A percentile compares a stretch with the other conserved stretches of the same genome.
Evolutionary conservation across 2,888 invertebrate genomes (phyloP).

Genomic region (Drosophila sordidula): DNA sequence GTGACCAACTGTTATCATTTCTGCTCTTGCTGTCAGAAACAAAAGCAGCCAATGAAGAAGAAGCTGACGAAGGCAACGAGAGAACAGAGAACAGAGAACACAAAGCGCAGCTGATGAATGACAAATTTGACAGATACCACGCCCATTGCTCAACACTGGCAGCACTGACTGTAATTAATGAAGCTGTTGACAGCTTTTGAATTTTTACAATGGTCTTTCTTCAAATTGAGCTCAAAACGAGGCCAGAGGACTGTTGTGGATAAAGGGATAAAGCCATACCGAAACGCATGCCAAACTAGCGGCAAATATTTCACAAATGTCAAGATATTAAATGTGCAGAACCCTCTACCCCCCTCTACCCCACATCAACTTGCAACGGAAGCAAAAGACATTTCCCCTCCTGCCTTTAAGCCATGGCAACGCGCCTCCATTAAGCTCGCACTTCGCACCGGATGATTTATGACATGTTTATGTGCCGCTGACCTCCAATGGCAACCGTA

Average conservation of each 20-base stretch:
- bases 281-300: slow-evolving; percentile 37
- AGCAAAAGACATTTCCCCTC: slow-evolving; percentile 29
- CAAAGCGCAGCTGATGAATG: slow-evolving; percentile 67
- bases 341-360: neutral
- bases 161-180: slow-evolving; percentile 63
- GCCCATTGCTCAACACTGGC: slow-evolving; percentile 59
- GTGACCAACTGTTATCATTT: slow-evolving; percentile 19
- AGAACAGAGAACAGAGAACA: neutral
- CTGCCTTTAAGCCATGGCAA: slow-evolving; percentile 48
- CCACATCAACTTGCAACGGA: slow-evolving; percentile 14
- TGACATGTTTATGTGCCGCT: slow-evolving; percentile 77
- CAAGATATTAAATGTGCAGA: slow-evolving; percentile 44
- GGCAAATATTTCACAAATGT: slow-evolving; percentile 48
- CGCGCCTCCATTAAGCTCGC: slow-evolving; percentile 58
- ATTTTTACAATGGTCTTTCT: slow-evolving; percentile 43
- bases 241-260: neutral
- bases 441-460: slow-evolving; percentile 67
- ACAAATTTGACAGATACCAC: slow-evolving; percentile 69
- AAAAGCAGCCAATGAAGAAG: slow-evolving; percentile 33
- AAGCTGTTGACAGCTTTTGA: slow-evolving; percentile 73
- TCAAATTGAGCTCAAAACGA: slow-evolving; percentile 39
- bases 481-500: slow-evolving; percentile 63
- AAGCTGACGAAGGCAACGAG: slow-evolving; percentile 12
- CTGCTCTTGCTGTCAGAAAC: slow-evolving; percentile 55
- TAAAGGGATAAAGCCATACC: slow-evolving; percentile 27